Evolutionary conservation across 2,113 vertebrate genomes (phyloP).

Genomic region (Aspiorhynchus laticeps): DNA sequence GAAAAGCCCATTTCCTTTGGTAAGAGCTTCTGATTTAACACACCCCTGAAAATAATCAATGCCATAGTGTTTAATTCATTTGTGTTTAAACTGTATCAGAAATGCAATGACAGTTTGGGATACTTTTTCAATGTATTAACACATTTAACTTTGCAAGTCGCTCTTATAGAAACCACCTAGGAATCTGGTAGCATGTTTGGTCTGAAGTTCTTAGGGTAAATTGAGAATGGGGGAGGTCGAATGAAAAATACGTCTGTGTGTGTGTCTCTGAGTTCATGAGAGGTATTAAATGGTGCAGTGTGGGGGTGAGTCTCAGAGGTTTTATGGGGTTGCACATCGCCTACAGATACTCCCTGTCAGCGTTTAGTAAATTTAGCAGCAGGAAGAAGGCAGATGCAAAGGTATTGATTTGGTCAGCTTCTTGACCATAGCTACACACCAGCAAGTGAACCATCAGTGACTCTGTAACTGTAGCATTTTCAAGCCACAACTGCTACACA

Average conservation of each 20-base stretch:
- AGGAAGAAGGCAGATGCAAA: constrained; percentile 58
- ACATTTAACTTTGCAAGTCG: background rate
- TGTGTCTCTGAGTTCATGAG: constrained; percentile 47
- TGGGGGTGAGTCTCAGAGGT: constrained; percentile 26
- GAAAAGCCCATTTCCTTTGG: background rate
- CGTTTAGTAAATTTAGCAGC: constrained; percentile 68
- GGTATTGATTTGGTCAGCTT: constrained; percentile 65
- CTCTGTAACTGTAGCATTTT: constrained; percentile 15
- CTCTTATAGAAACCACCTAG: background rate
- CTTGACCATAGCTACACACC: constrained; percentile 32
- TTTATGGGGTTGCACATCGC: constrained; percentile 43
- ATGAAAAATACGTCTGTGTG: background rate
- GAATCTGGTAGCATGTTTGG: background rate
- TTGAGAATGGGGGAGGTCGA: constrained; percentile 3
- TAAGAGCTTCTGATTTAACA: background rate
- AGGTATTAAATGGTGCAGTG: constrained; percentile 17
- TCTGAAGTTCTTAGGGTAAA: background rate
- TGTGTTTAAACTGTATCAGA: background rate
- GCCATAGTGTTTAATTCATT: background rate
- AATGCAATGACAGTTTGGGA: background rate
- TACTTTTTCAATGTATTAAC: background rate
- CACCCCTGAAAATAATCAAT: background rate
- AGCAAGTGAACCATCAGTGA: background rate
- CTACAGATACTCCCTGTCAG: constrained; percentile 62
- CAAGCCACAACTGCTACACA: background rate